Conservation (phyloP, 2,888 invertebrate species). For the Drosophila mayaguana region DNA sequence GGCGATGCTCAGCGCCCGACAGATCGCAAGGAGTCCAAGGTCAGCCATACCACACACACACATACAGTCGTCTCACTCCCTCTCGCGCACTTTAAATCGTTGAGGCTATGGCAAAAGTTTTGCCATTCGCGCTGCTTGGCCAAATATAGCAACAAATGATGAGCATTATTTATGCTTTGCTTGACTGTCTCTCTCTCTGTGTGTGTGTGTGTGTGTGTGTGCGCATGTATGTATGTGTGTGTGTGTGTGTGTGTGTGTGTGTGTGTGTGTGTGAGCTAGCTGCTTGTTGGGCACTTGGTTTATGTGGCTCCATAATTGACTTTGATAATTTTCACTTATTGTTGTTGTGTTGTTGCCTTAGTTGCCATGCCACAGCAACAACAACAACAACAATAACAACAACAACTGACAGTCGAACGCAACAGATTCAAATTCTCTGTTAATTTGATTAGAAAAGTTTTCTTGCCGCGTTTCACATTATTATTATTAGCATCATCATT, state of each 20-base stretch:
- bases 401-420: conserved; percentile 31
- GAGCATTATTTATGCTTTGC: conserved; percentile 57
- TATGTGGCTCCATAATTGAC: conserved; percentile 73
- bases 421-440: conserved; percentile 69
- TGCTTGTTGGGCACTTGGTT: conserved; percentile 55
- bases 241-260: not conserved
- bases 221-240: conserved; percentile 9
- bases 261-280: conserved; percentile 16
- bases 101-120: conserved; percentile 54
- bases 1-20: conserved; percentile 32
- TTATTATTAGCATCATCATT: not conserved
- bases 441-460: conserved; percentile 83
- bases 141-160: conserved; percentile 49
- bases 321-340: conserved; percentile 82
- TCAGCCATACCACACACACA: conserved; percentile 26
- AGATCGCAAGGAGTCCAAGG: conserved; percentile 49
- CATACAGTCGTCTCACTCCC: not conserved
- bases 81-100: conserved; percentile 50
- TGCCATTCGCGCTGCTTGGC: conserved; percentile 39
- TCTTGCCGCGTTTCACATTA: not conserved
- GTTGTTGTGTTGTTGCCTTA: conserved; percentile 57
- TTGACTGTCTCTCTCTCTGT: conserved; percentile 2
- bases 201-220: conserved; percentile 8
- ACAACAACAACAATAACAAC: conserved; percentile 5
- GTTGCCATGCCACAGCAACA: conserved; percentile 32